Evolutionary conservation across 37 sponge, comb jelly and placozoan species (phyloP).

Genomic region (Cladorhizidae sp.): DNA sequence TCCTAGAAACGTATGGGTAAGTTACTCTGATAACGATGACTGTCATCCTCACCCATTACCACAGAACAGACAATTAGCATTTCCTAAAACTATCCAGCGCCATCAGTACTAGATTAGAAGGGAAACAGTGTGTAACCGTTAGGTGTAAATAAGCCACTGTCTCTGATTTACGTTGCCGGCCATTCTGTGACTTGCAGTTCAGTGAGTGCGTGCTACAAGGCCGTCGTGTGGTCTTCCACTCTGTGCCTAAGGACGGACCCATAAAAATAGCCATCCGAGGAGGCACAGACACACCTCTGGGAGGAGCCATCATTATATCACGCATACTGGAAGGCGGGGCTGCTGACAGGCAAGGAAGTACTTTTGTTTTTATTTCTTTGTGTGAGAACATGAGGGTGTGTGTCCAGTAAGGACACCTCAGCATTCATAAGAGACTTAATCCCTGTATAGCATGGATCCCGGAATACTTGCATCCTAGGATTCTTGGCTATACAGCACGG

Average conservation of each 20-base stretch:
- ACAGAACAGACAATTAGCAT: background rate
- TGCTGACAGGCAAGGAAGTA: conserved; percentile 62
- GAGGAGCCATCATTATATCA: conserved; percentile 72
- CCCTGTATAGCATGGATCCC: background rate
- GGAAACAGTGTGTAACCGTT: no score
- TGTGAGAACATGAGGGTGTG: no score
- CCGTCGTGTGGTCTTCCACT: conserved; percentile 74
- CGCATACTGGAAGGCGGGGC: conserved; percentile 86
- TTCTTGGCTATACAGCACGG: no score
- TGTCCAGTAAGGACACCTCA: no score
- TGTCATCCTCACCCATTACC: no score
- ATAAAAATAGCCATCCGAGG: conserved; percentile 81
- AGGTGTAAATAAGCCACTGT: background rate
- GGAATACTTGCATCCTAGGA: no score
- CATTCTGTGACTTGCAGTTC: no score
- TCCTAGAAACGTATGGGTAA: no score
- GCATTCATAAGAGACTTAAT: background rate
- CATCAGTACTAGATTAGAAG: no score
- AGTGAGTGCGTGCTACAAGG: conserved; percentile 77
- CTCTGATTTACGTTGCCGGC: background rate
- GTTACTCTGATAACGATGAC: no score
- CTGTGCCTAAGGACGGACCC: conserved; percentile 85
- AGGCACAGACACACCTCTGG: conserved; percentile 75
- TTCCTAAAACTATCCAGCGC: no score
- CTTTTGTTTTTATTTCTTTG: no score